phyloP scores from a whole-genome alignment of 2,797 vertebrate genomes.

The Manis javanica region DNA sequence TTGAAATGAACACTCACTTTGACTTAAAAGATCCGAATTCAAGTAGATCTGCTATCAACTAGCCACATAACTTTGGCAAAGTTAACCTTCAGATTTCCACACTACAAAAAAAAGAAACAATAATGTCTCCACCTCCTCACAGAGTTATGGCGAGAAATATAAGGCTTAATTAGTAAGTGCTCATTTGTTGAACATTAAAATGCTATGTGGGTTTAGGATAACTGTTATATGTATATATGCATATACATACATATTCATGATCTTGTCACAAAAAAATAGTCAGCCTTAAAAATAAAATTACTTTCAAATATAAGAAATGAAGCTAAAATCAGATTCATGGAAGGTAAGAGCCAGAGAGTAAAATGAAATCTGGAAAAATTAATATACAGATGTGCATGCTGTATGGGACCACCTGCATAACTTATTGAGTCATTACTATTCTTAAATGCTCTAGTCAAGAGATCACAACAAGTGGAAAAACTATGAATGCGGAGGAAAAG shows the following conservation, averaged over 20 bases:
- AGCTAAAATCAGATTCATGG: background rate
- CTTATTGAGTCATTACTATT: background rate
- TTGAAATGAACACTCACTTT: background rate
- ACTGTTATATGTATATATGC: background rate
- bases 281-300: background rate
- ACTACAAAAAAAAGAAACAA: background rate
- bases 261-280: background rate
- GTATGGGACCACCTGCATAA: background rate
- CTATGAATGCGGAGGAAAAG: background rate
- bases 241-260: background rate
- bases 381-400: background rate
- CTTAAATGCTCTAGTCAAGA: background rate
- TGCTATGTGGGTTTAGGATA: background rate
- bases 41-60: background rate
- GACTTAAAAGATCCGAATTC: background rate
- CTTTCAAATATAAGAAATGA: conserved; percentile 9
- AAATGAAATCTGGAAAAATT: background rate
- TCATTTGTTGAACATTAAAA: background rate
- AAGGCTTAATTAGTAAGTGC: background rate
- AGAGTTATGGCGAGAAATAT: background rate
- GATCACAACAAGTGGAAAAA: background rate
- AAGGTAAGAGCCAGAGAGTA: background rate
- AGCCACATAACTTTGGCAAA: background rate
- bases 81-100: background rate
- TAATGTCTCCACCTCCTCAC: background rate